Conservation (phyloP, 2,113 vertebrate genomes). For the Deroptyus accipitrinus region DNA sequence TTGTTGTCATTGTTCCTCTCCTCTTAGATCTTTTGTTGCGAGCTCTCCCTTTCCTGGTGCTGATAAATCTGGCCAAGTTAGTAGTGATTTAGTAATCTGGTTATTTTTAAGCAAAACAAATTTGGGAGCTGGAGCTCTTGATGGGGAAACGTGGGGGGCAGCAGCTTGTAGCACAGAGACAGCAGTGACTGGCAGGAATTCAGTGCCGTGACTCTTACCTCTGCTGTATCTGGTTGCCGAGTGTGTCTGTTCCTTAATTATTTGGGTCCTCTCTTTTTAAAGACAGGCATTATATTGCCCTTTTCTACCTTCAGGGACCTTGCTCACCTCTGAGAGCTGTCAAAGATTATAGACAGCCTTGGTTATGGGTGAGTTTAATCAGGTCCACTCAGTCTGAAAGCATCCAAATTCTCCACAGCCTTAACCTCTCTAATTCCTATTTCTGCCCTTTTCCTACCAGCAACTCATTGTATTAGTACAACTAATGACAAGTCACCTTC, state of each 20-base stretch:
- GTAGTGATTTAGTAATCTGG: neutral
- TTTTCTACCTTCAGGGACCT: neutral
- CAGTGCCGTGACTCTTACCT: neutral
- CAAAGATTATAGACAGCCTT: neutral
- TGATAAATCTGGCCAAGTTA: neutral
- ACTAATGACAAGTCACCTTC: slow-evolving; percentile 26
- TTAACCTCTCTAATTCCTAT: slow-evolving; percentile 14
- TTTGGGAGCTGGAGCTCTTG: neutral
- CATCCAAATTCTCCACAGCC: neutral
- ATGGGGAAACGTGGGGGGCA: neutral
- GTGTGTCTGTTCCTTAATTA: neutral
- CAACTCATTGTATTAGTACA: neutral
- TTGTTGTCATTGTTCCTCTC: neutral
- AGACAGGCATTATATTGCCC: neutral
- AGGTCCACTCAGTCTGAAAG: neutral
- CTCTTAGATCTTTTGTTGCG: neutral
- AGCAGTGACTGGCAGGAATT: neutral
- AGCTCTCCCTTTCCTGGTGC: neutral
- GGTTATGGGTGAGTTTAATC: neutral
- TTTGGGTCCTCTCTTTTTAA: neutral
- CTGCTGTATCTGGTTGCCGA: neutral
- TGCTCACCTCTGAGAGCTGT: neutral
- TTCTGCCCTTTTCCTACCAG: slow-evolving; percentile 24
- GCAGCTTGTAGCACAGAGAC: neutral
- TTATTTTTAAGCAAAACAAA: neutral